Evolutionary conservation across 2,888 invertebrate species (phyloP).

Genomic region (Caenorhabditis sp.): DNA sequence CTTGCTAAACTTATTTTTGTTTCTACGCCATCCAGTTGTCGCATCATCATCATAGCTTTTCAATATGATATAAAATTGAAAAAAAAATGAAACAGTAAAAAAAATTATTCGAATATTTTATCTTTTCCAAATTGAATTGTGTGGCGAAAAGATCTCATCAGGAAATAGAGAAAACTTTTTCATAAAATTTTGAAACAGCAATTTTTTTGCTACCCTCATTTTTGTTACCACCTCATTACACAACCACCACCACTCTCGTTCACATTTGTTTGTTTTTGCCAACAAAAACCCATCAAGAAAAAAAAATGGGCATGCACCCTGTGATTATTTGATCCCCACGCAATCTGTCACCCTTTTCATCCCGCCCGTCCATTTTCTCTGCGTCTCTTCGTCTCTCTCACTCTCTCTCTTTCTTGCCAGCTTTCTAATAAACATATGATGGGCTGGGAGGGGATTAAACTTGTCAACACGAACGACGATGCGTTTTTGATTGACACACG

Average conservation of each 20-base stretch:
- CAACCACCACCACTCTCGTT: neutral
- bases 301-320: neutral
- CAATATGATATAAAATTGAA: too few species aligned
- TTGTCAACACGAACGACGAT: neutral
- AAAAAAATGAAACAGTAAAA: too few species aligned
- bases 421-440: neutral
- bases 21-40: too few species aligned
- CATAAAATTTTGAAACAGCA: too few species aligned
- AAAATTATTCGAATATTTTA: too few species aligned
- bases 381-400: neutral
- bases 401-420: neutral
- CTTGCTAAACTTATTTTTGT: too few species aligned
- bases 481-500: neutral
- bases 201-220: too few species aligned
- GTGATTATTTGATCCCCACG: neutral
- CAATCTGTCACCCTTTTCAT: constrained; percentile 1
- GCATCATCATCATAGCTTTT: too few species aligned
- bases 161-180: too few species aligned
- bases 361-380: neutral
- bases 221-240: too few species aligned
- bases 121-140: too few species aligned
- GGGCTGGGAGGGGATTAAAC: neutral
- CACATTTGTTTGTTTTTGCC: neutral
- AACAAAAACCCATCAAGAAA: neutral
- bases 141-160: too few species aligned